A percentile compares a stretch with the other conserved stretches of the same genome.
phyloP scores from a whole-genome alignment of 2,888 invertebrate species.

The Nephrocerus scutellatus region DNA sequence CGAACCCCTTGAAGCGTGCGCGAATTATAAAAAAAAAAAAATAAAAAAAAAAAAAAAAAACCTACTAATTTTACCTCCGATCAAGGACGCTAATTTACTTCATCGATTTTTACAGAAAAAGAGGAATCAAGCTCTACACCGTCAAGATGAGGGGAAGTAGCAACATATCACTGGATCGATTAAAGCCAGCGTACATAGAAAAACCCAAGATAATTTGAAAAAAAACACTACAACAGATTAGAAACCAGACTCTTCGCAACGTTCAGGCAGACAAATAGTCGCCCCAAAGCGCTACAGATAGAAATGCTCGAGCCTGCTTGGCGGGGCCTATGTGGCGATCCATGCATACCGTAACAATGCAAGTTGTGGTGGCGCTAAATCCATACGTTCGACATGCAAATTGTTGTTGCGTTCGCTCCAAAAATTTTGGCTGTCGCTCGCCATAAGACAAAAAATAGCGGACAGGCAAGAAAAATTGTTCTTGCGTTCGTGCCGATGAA shows the following conservation, averaged over 20 bases:
- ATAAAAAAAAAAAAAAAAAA: too few relatives aligned
- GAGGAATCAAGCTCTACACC: slow-evolving; percentile 2
- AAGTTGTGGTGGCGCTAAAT: too few relatives aligned
- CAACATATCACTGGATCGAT: slow-evolving; percentile 2
- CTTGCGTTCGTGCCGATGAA: too few relatives aligned
- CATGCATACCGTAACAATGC: too few relatives aligned
- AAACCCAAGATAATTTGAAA: too few relatives aligned
- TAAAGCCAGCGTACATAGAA: slow-evolving; percentile 3
- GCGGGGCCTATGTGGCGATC: slow-evolving; percentile 6
- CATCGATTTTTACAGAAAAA: slow-evolving; percentile 2
- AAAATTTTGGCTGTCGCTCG: too few relatives aligned
- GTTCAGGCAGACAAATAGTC: not conserved
- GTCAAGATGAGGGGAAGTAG: not conserved
- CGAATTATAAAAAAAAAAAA: too few relatives aligned
- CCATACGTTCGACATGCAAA: too few relatives aligned
- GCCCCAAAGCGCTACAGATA: not conserved
- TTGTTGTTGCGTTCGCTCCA: too few relatives aligned
- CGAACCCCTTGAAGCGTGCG: too few relatives aligned
- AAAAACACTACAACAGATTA: slow-evolving; percentile 1
- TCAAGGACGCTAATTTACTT: slow-evolving; percentile 9
- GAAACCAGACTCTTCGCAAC: slow-evolving; percentile 3
- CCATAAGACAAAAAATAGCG: too few relatives aligned
- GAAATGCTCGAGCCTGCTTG: slow-evolving; percentile 3
- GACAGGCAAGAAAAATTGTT: too few relatives aligned
- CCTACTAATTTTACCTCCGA: slow-evolving; percentile 1